Evolutionary conservation across 1,140 invertebrate species (phyloP).

Genomic region (Drosophila eugracilis): DNA sequence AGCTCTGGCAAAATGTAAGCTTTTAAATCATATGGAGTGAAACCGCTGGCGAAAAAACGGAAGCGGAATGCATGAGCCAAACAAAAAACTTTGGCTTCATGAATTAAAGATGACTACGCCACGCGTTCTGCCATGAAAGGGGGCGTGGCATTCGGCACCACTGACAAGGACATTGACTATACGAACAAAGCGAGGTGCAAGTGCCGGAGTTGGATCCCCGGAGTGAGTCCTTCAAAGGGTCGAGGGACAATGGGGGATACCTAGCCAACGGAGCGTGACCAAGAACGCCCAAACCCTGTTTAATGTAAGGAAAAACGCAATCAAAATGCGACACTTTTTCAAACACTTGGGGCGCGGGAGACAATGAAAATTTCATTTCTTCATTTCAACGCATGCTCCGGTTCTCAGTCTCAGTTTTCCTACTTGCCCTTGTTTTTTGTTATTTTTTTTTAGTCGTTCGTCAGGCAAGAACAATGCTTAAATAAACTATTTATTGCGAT

Average conservation of each 20-base stretch:
- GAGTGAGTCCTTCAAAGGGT: conserved; percentile 57
- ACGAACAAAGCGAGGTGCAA: conserved; percentile 44
- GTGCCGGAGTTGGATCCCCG: conserved; percentile 25
- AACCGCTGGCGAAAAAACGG: conserved; percentile 9
- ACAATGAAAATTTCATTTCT: conserved; percentile 81
- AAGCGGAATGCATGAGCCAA: conserved; percentile 34
- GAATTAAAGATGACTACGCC: conserved; percentile 75
- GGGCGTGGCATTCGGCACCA: conserved; percentile 48
- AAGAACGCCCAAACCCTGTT: conserved; percentile 62
- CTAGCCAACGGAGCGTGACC: conserved; percentile 51
- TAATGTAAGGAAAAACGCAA: conserved; percentile 77
- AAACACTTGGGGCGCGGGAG: conserved; percentile 71
- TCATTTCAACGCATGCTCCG: conserved; percentile 66
- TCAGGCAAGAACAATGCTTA: conserved; percentile 63
- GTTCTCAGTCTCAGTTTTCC: conserved; percentile 5
- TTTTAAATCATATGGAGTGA: conserved; percentile 38
- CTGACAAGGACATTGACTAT: conserved; percentile 43
- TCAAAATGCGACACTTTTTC: conserved; percentile 82
- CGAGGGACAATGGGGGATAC: conserved; percentile 2
- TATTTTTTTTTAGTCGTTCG: conserved; percentile 32
- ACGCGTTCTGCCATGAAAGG: conserved; percentile 36
- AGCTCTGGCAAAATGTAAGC: background rate
- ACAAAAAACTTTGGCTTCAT: conserved; percentile 57
- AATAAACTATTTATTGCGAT: conserved; percentile 80
- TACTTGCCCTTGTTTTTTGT: background rate